These are phyloP conservation scores for Xiphias gladius DNA, from an alignment of 2,113 vertebrate species.

Conservation along the genomic window DNA sequence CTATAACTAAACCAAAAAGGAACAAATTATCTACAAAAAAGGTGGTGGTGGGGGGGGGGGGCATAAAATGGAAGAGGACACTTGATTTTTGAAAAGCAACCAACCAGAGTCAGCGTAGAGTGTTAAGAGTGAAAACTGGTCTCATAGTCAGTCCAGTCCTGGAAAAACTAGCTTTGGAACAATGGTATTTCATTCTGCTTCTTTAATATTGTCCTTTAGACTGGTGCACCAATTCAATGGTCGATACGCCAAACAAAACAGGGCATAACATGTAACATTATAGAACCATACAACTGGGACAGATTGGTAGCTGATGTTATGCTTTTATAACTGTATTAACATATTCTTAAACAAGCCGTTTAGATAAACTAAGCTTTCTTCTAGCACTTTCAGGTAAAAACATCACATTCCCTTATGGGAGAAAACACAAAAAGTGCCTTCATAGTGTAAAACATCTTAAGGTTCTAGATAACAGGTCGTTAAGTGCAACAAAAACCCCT, in stretches of 20 bases:
- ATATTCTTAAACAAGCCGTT: background rate
- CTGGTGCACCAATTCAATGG: background rate
- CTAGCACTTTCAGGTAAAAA: conserved; percentile 1
- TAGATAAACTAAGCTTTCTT: conserved; percentile 2
- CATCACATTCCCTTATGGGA: background rate
- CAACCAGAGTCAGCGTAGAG: background rate
- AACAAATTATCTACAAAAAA: too few relatives aligned
- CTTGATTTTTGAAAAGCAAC: background rate
- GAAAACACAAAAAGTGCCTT: conserved; percentile 6
- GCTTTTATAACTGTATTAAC: background rate
- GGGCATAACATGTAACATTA: conserved; percentile 21
- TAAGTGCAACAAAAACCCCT: background rate
- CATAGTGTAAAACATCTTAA: background rate
- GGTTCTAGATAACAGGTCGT: conserved; percentile 5
- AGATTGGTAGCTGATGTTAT: background rate
- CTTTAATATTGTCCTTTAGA: conserved; percentile 56
- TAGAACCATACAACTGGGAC: conserved; percentile 29
- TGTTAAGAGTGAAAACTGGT: background rate
- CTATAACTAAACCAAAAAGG: background rate
- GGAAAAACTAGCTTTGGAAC: background rate
- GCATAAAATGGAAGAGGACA: background rate
- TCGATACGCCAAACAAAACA: background rate
- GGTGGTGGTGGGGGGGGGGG: too few relatives aligned
- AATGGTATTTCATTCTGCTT: background rate
- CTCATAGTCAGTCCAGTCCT: background rate